A percentile compares a stretch with the other conserved stretches of the same genome.
These are phyloP conservation scores for Euura lappo DNA, from an alignment of 1,140 invertebrate genomes.

Conservation along the genomic window DNA sequence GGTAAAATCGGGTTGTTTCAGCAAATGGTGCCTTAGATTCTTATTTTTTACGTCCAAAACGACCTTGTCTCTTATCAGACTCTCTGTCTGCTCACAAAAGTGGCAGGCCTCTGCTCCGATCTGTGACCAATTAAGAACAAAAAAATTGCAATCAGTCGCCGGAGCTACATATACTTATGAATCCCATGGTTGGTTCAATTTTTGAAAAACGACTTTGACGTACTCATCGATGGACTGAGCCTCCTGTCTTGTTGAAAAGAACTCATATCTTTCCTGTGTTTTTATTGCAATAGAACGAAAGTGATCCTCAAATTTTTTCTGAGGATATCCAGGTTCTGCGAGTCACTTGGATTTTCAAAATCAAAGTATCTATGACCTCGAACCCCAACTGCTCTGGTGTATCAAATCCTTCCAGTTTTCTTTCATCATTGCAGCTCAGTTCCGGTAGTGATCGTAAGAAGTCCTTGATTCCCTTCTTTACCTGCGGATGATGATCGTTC, in stretches of 20 bases:
- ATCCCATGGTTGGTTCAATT: too few species aligned
- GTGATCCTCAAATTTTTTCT: conserved; percentile 27
- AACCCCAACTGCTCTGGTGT: conserved; percentile 27
- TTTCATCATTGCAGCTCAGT: conserved; percentile 18
- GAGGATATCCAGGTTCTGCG: conserved; percentile 24
- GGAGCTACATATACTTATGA: too few species aligned
- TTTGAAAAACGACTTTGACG: too few species aligned
- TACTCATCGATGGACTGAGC: too few species aligned
- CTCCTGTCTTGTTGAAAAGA: not conserved
- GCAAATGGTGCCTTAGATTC: conserved; percentile 21
- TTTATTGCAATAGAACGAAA: not conserved
- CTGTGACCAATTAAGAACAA: conserved; percentile 18
- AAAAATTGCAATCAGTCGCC: not conserved
- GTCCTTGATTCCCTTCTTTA: too few species aligned
- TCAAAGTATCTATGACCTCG: conserved; percentile 21
- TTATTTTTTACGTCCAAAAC: conserved; percentile 29
- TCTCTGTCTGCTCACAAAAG: conserved; percentile 28
- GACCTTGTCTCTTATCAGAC: conserved; percentile 35
- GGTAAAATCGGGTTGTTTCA: conserved; percentile 30
- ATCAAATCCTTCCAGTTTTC: conserved; percentile 35
- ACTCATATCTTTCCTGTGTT: not conserved
- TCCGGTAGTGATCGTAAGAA: conserved; percentile 20
- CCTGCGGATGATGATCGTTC: too few species aligned
- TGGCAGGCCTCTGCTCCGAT: conserved; percentile 34
- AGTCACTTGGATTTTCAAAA: conserved; percentile 18